Conservation (phyloP, 2,888 invertebrate species). For the Drosophila lacicola region DNA sequence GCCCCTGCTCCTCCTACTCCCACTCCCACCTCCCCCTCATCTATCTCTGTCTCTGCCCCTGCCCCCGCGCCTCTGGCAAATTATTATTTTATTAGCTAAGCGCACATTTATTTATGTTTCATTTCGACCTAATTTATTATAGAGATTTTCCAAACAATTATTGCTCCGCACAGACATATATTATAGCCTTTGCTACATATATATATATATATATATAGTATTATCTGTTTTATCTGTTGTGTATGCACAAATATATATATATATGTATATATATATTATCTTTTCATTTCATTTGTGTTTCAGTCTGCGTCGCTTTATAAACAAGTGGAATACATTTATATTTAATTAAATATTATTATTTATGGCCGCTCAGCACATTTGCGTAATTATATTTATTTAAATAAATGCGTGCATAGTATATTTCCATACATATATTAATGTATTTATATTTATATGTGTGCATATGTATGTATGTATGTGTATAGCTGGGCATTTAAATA, state of each 20-base stretch:
- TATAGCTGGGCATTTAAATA: conserved; percentile 50
- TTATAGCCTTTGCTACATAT: not conserved
- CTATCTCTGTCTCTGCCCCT: too few species aligned
- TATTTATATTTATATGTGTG: not conserved
- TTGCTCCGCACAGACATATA: conserved; percentile 3
- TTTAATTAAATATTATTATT: conserved; percentile 80
- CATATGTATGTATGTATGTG: conserved; percentile 5
- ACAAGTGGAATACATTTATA: conserved; percentile 65
- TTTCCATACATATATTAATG: not conserved
- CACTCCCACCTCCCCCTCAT: not conserved
- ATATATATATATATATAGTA: conserved; percentile 8
- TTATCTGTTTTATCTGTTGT: conserved; percentile 12
- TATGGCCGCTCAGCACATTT: conserved; percentile 58
- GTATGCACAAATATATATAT: conserved; percentile 10
- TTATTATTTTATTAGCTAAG: conserved; percentile 60
- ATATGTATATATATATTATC: conserved; percentile 28
- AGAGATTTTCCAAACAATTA: conserved; percentile 51
- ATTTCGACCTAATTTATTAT: conserved; percentile 65
- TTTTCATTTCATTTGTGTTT: conserved; percentile 47
- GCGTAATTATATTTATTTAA: conserved; percentile 76
- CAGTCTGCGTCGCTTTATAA: conserved; percentile 48
- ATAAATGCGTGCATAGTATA: conserved; percentile 14
- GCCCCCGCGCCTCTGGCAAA: not conserved
- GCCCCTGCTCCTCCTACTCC: not conserved
- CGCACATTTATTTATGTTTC: conserved; percentile 63